A percentile compares a stretch with the other conserved stretches of the same genome.
Evolutionary conservation across 2,888 invertebrate genomes (phyloP).

Genomic region (Aromia moschata): DNA sequence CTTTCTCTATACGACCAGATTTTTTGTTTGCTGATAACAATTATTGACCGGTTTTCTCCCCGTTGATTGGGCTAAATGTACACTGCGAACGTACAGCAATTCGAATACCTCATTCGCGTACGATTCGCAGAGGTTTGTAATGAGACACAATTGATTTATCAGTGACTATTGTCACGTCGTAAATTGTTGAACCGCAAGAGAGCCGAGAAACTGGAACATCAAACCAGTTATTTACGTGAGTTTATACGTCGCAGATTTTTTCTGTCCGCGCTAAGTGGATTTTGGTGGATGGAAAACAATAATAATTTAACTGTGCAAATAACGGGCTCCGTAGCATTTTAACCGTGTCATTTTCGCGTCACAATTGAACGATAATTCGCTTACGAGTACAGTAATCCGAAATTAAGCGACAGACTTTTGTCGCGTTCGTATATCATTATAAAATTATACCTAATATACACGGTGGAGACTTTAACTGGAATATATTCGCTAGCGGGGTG

Average conservation of each 20-base stretch:
- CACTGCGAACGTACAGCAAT: too few species aligned
- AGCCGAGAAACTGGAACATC: not conserved
- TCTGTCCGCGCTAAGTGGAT: not conserved
- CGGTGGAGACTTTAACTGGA: too few species aligned
- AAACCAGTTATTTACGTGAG: conserved; percentile 9
- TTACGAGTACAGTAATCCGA: not conserved
- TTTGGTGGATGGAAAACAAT: conserved; percentile 18
- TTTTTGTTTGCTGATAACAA: too few species aligned
- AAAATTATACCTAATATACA: too few species aligned
- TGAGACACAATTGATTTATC: not conserved
- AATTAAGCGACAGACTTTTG: too few species aligned
- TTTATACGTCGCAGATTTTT: not conserved
- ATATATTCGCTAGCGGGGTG: too few species aligned
- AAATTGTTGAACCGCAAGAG: conserved; percentile 5
- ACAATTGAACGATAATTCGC: conserved; percentile 14
- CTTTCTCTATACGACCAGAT: too few species aligned
- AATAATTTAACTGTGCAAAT: conserved; percentile 30
- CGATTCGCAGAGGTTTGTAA: too few species aligned
- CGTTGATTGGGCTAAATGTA: too few species aligned
- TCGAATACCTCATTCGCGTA: too few species aligned
- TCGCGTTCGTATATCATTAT: too few species aligned
- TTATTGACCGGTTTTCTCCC: too few species aligned
- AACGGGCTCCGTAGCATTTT: conserved; percentile 16
- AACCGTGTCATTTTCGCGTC: conserved; percentile 2
- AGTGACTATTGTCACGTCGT: not conserved